Percentiles rank a stretch among this genome's conserved stretches.
Evolutionary conservation across 2,888 invertebrate species (phyloP).

Genomic region (Diploptera punctata): DNA sequence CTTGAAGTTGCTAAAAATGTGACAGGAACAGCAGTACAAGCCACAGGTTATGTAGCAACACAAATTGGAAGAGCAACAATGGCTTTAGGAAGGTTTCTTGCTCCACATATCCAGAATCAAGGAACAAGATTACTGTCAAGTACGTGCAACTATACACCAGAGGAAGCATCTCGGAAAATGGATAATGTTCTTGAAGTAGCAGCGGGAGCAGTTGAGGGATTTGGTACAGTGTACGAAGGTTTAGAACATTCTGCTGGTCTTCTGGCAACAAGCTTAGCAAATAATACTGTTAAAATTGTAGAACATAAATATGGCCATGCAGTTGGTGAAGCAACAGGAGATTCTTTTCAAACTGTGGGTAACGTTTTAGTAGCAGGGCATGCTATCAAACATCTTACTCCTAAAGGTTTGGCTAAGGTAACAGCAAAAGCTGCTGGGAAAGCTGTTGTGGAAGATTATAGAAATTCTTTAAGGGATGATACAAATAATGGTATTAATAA

Average conservation of each 20-base stretch:
- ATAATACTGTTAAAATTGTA: constrained; percentile 77
- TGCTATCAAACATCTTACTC: constrained; percentile 69
- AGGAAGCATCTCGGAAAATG: constrained; percentile 62
- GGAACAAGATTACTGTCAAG: constrained; percentile 65
- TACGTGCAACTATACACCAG: constrained; percentile 61
- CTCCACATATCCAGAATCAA: constrained; percentile 71
- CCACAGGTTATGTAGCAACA: constrained; percentile 68
- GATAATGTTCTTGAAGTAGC: constrained; percentile 69
- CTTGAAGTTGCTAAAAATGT: constrained; percentile 70
- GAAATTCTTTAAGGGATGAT: constrained; percentile 44
- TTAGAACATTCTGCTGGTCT: constrained; percentile 73
- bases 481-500: background rate
- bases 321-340: constrained; percentile 68
- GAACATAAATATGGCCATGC: constrained; percentile 74
- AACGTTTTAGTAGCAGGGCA: constrained; percentile 70
- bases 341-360: constrained; percentile 72
- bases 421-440: constrained; percentile 68
- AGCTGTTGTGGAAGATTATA: constrained; percentile 58
- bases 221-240: constrained; percentile 72
- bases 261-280: constrained; percentile 67
- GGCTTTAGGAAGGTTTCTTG: constrained; percentile 68
- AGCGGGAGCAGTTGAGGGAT: constrained; percentile 73
- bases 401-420: constrained; percentile 69
- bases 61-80: constrained; percentile 71
- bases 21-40: constrained; percentile 69